These are phyloP conservation scores for Oceanodroma leucorhoa DNA, from an alignment of 2,797 vertebrate genomes.

Conservation along the genomic window DNA sequence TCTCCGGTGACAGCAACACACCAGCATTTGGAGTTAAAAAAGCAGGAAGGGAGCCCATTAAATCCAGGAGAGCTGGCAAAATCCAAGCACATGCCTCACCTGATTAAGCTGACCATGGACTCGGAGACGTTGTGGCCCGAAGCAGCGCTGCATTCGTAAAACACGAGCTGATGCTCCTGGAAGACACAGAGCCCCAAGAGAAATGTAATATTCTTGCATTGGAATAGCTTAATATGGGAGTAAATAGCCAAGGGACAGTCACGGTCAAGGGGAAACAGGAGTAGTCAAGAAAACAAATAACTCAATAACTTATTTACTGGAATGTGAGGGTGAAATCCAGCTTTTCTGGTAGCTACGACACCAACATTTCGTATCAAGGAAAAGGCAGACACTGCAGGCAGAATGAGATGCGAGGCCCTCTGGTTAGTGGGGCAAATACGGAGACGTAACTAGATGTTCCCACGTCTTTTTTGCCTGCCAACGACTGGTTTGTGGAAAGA, in stretches of 20 bases:
- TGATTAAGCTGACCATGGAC: conserved; percentile 81
- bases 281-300: neutral
- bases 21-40: neutral
- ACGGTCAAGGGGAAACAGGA: neutral
- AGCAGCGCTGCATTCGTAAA: conserved; percentile 91
- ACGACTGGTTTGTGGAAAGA: neutral
- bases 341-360: neutral
- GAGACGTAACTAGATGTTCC: neutral
- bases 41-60: neutral
- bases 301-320: neutral
- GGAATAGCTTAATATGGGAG: neutral
- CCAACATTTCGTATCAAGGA: neutral
- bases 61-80: neutral
- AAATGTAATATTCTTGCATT: neutral
- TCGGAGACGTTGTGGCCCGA: conserved; percentile 87
- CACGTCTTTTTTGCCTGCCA: neutral
- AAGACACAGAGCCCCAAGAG: neutral
- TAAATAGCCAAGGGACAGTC: neutral
- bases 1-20: neutral
- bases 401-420: neutral
- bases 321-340: neutral
- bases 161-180: conserved; percentile 85
- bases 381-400: neutral
- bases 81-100: conserved; percentile 74
- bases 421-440: fast-evolving